Evolutionary conservation across 2,797 vertebrate species (phyloP).

Genomic region (Cossypha dichroa): DNA sequence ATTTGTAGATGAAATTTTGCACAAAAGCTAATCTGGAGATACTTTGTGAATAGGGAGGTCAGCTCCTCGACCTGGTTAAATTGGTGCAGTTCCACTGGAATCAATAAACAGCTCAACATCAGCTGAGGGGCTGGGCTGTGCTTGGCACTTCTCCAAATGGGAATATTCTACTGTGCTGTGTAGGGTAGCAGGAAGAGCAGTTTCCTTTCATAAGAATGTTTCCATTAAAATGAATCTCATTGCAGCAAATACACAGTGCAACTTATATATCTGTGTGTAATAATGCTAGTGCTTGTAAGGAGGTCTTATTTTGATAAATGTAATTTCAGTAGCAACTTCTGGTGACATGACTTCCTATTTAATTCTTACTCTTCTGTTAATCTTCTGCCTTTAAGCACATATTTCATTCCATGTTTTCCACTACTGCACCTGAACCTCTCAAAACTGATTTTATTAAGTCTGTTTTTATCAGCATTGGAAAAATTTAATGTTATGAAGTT

Average conservation of each 20-base stretch:
- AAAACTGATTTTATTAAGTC: not conserved
- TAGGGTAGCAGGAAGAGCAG: not conserved
- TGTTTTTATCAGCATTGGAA: not conserved
- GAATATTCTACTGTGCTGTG: not conserved
- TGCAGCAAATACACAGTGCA: not conserved
- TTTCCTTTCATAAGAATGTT: constrained; percentile 1
- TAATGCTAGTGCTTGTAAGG: not conserved
- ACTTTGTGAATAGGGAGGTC: not conserved
- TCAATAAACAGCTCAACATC: not conserved
- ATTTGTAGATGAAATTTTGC: not conserved
- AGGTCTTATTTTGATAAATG: not conserved
- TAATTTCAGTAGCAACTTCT: not conserved
- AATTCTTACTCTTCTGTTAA: not conserved
- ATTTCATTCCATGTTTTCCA: not conserved
- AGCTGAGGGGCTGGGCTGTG: not conserved
- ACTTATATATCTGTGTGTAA: not conserved
- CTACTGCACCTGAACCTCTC: not conserved
- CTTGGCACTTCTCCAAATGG: not conserved
- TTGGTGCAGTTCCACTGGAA: not conserved
- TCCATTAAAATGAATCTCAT: not conserved
- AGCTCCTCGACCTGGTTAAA: not conserved
- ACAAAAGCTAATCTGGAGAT: not conserved
- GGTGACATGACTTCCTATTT: not conserved
- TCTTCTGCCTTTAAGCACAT: not conserved
- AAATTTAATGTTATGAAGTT: not conserved